Conservation (phyloP, 2,888 invertebrate species). For the Terebella lapidaria region DNA sequence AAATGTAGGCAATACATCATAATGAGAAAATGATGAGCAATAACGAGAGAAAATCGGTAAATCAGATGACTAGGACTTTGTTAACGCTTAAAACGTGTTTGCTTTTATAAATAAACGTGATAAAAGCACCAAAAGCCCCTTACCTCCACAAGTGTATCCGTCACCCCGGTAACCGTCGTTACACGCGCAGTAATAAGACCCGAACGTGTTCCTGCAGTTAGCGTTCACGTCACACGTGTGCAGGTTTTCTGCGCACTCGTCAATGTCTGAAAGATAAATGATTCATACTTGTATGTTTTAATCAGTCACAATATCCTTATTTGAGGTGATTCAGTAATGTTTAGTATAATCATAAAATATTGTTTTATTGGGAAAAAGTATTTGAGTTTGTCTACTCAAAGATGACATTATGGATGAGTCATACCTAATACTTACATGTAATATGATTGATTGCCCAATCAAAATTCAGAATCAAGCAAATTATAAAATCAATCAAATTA, state of each 20-base stretch:
- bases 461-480: too few relatives aligned
- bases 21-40: too few relatives aligned
- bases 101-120: too few relatives aligned
- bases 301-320: too few relatives aligned
- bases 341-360: neutral
- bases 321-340: too few relatives aligned
- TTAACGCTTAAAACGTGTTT: too few relatives aligned
- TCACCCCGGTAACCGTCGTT: constrained; percentile 7
- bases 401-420: neutral
- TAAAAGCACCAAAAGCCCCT: too few relatives aligned
- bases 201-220: constrained; percentile 27
- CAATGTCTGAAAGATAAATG: constrained; percentile 63
- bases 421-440: neutral
- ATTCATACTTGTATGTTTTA: neutral
- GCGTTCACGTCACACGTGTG: constrained; percentile 31
- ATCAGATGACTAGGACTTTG: too few relatives aligned
- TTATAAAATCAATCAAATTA: too few relatives aligned
- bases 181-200: constrained; percentile 28
- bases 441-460: too few relatives aligned
- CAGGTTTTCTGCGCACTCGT: constrained; percentile 62
- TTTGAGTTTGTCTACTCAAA: neutral
- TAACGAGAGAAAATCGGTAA: too few relatives aligned
- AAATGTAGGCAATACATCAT: too few relatives aligned
- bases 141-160: constrained; percentile 7
- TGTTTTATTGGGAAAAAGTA: neutral